These are phyloP conservation scores for Bujurquina vittata DNA, from an alignment of 2,113 vertebrate species.

Conservation along the genomic window DNA sequence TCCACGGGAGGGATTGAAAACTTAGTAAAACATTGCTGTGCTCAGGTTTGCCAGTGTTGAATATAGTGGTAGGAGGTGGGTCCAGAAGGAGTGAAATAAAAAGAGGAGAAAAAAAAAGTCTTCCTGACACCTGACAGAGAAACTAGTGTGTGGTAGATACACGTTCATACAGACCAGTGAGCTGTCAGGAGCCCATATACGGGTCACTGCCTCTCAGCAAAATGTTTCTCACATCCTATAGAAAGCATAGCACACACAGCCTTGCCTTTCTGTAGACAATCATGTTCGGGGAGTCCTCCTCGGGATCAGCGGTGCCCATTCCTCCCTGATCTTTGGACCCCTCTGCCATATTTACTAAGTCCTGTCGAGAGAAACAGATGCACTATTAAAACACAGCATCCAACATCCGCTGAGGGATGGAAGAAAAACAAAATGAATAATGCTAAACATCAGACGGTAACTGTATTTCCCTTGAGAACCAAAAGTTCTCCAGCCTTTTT, in stretches of 20 bases:
- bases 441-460: conserved; percentile 41
- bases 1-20: conserved; percentile 37
- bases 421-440: conserved; percentile 20
- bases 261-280: conserved; percentile 97
- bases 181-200: conserved; percentile 31
- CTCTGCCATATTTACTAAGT: conserved; percentile 86
- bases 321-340: conserved; percentile 82
- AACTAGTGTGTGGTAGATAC: conserved; percentile 18
- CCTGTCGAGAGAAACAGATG: conserved; percentile 35
- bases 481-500: conserved; percentile 9
- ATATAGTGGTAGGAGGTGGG: neutral
- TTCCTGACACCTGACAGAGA: conserved; percentile 51
- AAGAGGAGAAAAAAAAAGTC: conserved; percentile 5
- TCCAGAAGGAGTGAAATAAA: neutral
- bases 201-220: conserved; percentile 32
- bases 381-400: neutral
- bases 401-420: neutral
- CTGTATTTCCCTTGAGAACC: neutral
- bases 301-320: conserved; percentile 81
- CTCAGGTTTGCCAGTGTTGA: conserved; percentile 17
- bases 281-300: conserved; percentile 96
- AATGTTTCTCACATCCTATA: conserved; percentile 5
- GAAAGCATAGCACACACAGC: conserved; percentile 8
- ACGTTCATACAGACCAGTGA: conserved; percentile 48
- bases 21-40: conserved; percentile 51